Percentiles rank a stretch among this genome's conserved stretches.
Conservation (phyloP, 1,140 invertebrate genomes). For the Drosophila lacteicornis region DNA sequence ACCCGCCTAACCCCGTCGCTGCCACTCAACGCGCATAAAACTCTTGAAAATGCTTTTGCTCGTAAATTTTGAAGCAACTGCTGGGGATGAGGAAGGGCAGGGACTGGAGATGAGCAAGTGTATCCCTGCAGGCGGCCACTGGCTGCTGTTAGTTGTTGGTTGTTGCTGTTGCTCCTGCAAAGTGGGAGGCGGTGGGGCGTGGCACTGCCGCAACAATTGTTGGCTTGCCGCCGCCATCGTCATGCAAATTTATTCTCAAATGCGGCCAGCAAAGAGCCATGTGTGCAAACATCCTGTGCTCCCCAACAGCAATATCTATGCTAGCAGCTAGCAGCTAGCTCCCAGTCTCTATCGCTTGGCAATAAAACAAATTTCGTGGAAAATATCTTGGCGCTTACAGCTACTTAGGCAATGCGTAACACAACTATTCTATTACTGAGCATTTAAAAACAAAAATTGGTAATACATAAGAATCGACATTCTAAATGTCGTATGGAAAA, state of each 20-base stretch:
- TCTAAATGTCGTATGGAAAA: not conserved
- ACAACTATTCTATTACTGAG: slow-evolving; percentile 1
- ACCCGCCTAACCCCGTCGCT: slow-evolving; percentile 18
- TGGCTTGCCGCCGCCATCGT: slow-evolving; percentile 64
- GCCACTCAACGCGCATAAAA: slow-evolving; percentile 80
- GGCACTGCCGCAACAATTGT: slow-evolving; percentile 78
- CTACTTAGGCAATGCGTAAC: slow-evolving; percentile 2
- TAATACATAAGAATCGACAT: not conserved
- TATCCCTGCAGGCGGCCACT: slow-evolving; percentile 59
- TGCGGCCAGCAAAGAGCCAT: slow-evolving; percentile 64
- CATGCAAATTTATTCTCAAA: slow-evolving; percentile 83
- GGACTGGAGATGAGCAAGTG: slow-evolving; percentile 31
- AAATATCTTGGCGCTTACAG: slow-evolving; percentile 48
- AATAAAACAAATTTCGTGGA: slow-evolving; percentile 76
- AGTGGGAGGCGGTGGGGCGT: slow-evolving; percentile 3
- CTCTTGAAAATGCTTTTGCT: slow-evolving; percentile 83
- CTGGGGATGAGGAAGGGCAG: slow-evolving; percentile 5
- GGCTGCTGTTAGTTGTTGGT: slow-evolving; percentile 25
- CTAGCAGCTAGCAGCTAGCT: not conserved
- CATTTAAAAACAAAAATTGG: not conserved
- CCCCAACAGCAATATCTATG: not conserved
- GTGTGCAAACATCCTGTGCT: slow-evolving; percentile 61
- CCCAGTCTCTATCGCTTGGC: slow-evolving; percentile 19
- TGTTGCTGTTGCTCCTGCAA: slow-evolving; percentile 36
- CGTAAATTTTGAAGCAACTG: slow-evolving; percentile 80